These are phyloP conservation scores for Tetragonula clypearis DNA, from an alignment of 1,140 invertebrate species.

Conservation along the genomic window DNA sequence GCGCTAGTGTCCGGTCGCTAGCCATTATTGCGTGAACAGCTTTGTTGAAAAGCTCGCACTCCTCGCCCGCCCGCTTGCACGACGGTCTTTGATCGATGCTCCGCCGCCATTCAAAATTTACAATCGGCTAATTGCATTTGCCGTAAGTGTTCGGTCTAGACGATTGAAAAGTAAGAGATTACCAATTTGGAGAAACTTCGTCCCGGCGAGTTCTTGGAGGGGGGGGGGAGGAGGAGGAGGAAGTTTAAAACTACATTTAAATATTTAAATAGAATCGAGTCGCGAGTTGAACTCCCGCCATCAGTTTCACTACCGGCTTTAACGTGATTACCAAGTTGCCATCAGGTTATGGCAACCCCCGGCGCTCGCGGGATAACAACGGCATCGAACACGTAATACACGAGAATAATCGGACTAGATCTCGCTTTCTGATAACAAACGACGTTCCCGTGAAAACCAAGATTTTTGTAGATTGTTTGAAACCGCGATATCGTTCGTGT, in stretches of 20 bases:
- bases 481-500: conserved; percentile 10
- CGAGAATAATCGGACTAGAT: conserved; percentile 22
- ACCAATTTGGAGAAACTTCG: conserved; percentile 22
- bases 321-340: conserved; percentile 47
- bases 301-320: conserved; percentile 42
- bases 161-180: conserved; percentile 31
- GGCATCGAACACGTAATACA: conserved; percentile 16
- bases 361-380: conserved; percentile 20
- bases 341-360: conserved; percentile 4
- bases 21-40: too few relatives aligned
- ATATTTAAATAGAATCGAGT: conserved; percentile 53
- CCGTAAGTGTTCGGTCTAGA: not conserved
- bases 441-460: not conserved
- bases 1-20: not conserved
- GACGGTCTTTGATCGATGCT: not conserved
- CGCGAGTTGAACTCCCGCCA: conserved; percentile 29
- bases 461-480: not conserved
- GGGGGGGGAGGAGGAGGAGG: too few relatives aligned
- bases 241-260: conserved; percentile 32
- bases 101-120: not conserved
- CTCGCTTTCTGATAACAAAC: not conserved
- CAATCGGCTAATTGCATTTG: conserved; percentile 3
- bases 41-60: not conserved
- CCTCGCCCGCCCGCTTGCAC: too few relatives aligned
- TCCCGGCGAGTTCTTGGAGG: too few relatives aligned